Evolutionary conservation across 2,888 invertebrate species (phyloP), one percentile per base, ranked within the genome.

Genomic region (Eurytoma californica): DNA sequence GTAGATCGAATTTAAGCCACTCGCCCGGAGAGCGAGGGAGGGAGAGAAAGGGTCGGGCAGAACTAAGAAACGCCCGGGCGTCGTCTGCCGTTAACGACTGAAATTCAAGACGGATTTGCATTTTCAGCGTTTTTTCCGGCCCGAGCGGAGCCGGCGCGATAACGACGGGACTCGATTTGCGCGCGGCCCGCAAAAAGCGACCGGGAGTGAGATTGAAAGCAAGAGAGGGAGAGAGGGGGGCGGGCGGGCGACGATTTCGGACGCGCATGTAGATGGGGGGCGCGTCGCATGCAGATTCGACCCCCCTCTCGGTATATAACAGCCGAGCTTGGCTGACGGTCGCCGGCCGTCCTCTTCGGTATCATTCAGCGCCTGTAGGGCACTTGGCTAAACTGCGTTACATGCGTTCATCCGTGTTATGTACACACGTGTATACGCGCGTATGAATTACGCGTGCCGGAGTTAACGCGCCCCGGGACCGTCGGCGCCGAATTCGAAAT

Each of bases 61-160:
- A 72, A 4, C 20, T 69, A 61, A 68, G 63, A 73, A 68, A 47
- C 12, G 58, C 16, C 49, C 61, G 51, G 60, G 70, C 76, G 72
- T 81, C 81, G 85, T 82, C 85, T 87, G 88, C 83, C 84, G 85
- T 86, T 88, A 88, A 89, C 86, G 88, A 86, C 87, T 86, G 86
- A 88, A 87, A 87, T 87, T 85, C 84, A 86, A 85, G 86, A 86
- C 83, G 84, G 82, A 89, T 89, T 89, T 88, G 87, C 88, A 88
- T 89, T 87, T 86, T 85, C 86, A 86, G 85, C 77, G 67, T 78
- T 78, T 57, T 69, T 57, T 69, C 30, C 30, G 30, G 30, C 18
- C 3, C 39, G 39, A 39, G 66, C 16, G 7, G 13, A 28, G 28
- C 18, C 30, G 47, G 3, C 82, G 84, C 84, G 84, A 86, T 86